A percentile compares a stretch with the other conserved stretches of the same genome.
These are phyloP conservation scores for Sceloporus tristichus DNA, from an alignment of 2,113 vertebrate genomes.

Conservation along the genomic window DNA sequence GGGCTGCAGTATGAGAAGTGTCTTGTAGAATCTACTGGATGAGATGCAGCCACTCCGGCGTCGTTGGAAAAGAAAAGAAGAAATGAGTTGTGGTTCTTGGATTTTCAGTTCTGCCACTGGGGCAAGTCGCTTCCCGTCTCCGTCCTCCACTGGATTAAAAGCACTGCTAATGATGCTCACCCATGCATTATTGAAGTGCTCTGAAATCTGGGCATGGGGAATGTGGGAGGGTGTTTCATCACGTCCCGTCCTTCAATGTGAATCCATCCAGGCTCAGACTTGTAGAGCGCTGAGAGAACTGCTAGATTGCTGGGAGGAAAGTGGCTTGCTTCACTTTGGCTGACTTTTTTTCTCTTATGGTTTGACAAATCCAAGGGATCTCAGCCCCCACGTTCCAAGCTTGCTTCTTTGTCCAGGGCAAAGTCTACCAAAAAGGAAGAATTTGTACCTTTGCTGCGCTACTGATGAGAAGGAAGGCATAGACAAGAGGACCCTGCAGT, in stretches of 20 bases:
- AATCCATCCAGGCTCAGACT: neutral
- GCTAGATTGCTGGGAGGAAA: neutral
- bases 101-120: neutral
- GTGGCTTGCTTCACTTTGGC: neutral
- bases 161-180: neutral
- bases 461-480: no score
- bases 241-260: neutral
- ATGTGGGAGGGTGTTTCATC: neutral
- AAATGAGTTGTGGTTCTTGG: neutral
- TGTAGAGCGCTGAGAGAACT: neutral
- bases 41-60: neutral
- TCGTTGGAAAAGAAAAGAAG: neutral
- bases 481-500: no score
- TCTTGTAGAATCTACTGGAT: neutral
- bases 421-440: neutral
- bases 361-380: no score
- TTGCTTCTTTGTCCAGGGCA: neutral
- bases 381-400: neutral
- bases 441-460: neutral
- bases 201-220: neutral
- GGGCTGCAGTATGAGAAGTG: neutral
- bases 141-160: constrained; percentile 5
- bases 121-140: constrained; percentile 2
- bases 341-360: no score
- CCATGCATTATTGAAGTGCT: constrained; percentile 2